Evolutionary conservation across 2,797 vertebrate species (phyloP), one percentile per base, ranked within the genome.

Genomic region (Okamejei kenojei): DNA sequence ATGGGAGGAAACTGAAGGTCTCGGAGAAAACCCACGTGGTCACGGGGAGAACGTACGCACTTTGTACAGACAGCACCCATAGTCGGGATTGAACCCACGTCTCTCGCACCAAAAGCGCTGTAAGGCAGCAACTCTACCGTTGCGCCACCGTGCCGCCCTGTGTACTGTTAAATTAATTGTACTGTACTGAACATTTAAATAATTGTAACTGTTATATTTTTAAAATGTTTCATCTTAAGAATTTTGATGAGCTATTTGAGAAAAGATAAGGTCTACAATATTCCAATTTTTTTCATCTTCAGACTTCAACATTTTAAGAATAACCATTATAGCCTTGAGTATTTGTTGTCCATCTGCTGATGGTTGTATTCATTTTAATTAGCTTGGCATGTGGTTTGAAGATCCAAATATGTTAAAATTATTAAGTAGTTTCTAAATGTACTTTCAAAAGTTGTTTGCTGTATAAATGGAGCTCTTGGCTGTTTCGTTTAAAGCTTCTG

Each of bases 321-420:
- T 17, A 88, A 65, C 96, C 95, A 95, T 94, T 95, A 95, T 96
- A 97, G 95, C 95, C 95, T 96, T 96, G 95, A 95, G 94, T 94
- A 95, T 97, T 97, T 97, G 97, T 94, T 96, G 95, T 96, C 96
- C 95, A 96, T 96, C 96, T 96, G 95, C 95, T 96, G 96, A 96
- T 96, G 95, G 96, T 96, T 94, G 94, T 93, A 95, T 95, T 96
- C 93, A 96, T 97, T 97, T 97, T 95, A 95, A 94, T 97, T 97
- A 97, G 97, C 97, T 79, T 94, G 90, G 0, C 93, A 96, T 96
- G 97, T 96, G 94, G 95, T 94, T 95, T 95, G 94, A 95, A 96
- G 96, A 97, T 95, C 95, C 95, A 97, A 96, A 95, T 95, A 95
- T 96, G 97, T 97, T 96, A 95, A 95, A 96, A 96, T 58, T 96